phyloP scores from a whole-genome alignment of 2,113 vertebrate species.

The Ochotona princeps region DNA sequence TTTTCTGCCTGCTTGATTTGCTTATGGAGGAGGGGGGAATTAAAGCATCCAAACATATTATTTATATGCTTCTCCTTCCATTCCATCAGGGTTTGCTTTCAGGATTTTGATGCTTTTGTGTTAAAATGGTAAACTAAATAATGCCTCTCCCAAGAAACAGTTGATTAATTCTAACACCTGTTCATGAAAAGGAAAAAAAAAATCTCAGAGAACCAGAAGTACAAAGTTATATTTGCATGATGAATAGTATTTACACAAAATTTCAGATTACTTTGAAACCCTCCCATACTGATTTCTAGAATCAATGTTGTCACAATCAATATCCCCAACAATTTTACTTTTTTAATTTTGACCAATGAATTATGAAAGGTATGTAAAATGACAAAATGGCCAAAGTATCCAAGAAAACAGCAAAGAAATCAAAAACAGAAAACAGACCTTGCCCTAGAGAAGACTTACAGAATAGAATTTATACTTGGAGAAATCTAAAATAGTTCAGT shows the following conservation, averaged over 20 bases:
- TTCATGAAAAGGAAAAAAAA: not conserved
- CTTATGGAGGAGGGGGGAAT: not conserved
- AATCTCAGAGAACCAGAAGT: not conserved
- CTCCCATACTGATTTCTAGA: not conserved
- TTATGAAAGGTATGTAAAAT: not conserved
- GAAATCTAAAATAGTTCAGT: not conserved
- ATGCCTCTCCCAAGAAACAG: not conserved
- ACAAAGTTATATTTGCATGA: not conserved
- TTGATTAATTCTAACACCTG: not conserved
- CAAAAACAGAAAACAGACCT: too few relatives aligned
- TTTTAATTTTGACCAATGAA: not conserved
- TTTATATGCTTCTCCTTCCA: not conserved
- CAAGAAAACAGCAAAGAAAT: not conserved
- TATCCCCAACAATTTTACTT: not conserved
- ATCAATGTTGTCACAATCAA: not conserved
- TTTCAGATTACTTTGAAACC: not conserved
- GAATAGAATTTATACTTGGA: not conserved
- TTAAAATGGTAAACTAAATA: not conserved
- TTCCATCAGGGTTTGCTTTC: not conserved
- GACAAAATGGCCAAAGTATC: not conserved
- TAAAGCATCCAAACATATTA: not conserved
- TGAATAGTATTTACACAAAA: not conserved
- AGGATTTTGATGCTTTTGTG: not conserved
- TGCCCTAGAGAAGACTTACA: not conserved
- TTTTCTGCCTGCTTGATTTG: not conserved